These are phyloP conservation scores for Eulithis testata DNA, from an alignment of 2,888 invertebrate genomes.

Conservation along the genomic window DNA sequence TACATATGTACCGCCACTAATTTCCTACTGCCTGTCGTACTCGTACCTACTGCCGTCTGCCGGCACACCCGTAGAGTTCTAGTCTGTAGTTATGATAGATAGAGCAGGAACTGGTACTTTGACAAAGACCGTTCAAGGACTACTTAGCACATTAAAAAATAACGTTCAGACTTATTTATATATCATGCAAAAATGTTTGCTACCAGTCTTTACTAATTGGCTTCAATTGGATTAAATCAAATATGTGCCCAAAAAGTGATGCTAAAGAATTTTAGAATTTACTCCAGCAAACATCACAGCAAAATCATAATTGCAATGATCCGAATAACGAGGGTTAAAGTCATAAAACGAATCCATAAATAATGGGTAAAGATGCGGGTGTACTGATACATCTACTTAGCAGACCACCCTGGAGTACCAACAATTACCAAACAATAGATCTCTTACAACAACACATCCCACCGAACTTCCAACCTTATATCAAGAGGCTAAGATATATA, in stretches of 20 bases:
- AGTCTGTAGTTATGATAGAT: slow-evolving; percentile 2
- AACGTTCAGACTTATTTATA: too few species aligned
- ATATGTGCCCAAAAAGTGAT: too few species aligned
- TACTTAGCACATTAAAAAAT: too few species aligned
- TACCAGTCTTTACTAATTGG: too few species aligned
- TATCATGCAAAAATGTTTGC: too few species aligned
- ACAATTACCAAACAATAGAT: slow-evolving; percentile 40
- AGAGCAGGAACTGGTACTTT: slow-evolving; percentile 7
- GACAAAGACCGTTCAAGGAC: neutral
- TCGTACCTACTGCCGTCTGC: neutral
- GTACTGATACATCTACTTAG: slow-evolving; percentile 40
- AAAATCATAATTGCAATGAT: slow-evolving; percentile 15
- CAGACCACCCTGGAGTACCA: slow-evolving; percentile 42
- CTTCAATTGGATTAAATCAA: too few species aligned
- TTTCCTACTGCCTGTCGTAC: slow-evolving; percentile 21
- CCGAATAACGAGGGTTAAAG: slow-evolving; percentile 19
- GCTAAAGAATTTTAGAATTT: neutral
- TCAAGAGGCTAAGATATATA: slow-evolving; percentile 3
- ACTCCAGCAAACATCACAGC: neutral
- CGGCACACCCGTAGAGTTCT: slow-evolving; percentile 7
- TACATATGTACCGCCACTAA: slow-evolving; percentile 32
- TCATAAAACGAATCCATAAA: slow-evolving; percentile 22
- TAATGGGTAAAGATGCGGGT: slow-evolving; percentile 38
- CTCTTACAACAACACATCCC: slow-evolving; percentile 22
- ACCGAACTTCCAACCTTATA: slow-evolving; percentile 8